A percentile compares a stretch with the other conserved stretches of the same genome.
These are phyloP conservation scores for Gadus macrocephalus DNA, from an alignment of 2,113 vertebrate species.

Conservation along the genomic window DNA sequence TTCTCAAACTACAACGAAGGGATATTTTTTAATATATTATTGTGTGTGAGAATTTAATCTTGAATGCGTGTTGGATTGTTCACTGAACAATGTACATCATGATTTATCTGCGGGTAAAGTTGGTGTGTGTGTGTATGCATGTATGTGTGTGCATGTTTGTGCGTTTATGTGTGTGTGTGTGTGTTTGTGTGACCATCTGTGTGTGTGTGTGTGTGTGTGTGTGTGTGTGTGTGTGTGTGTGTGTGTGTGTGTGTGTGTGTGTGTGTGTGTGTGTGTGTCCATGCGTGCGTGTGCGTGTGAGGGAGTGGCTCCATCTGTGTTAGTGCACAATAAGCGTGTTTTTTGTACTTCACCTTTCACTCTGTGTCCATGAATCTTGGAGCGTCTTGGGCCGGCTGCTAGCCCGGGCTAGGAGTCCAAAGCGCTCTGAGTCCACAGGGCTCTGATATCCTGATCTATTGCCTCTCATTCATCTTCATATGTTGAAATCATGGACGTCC, in stretches of 20 bases:
- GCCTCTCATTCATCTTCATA: conserved; percentile 42
- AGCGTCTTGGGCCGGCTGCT: conserved; percentile 8
- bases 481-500: conserved; percentile 41
- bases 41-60: background rate
- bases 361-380: conserved; percentile 41
- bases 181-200: conserved; percentile 13
- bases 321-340: conserved; percentile 1
- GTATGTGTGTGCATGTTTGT: background rate
- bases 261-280: conserved; percentile 16
- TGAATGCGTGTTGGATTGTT: background rate
- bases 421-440: conserved; percentile 34
- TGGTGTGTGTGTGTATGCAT: background rate
- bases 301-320: conserved; percentile 3
- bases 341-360: conserved; percentile 31
- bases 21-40: background rate
- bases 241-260: background rate
- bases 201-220: background rate
- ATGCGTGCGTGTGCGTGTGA: conserved; percentile 1
- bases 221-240: background rate
- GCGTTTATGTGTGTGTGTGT: background rate
- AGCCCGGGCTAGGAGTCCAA: conserved; percentile 29
- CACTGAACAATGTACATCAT: too few relatives aligned
- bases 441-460: conserved; percentile 41
- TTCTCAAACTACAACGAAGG: background rate
- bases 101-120: background rate